Evolutionary conservation across 2,113 vertebrate genomes (phyloP), one percentile per base, ranked within the genome.

Genomic region (Eclectus roratus): DNA sequence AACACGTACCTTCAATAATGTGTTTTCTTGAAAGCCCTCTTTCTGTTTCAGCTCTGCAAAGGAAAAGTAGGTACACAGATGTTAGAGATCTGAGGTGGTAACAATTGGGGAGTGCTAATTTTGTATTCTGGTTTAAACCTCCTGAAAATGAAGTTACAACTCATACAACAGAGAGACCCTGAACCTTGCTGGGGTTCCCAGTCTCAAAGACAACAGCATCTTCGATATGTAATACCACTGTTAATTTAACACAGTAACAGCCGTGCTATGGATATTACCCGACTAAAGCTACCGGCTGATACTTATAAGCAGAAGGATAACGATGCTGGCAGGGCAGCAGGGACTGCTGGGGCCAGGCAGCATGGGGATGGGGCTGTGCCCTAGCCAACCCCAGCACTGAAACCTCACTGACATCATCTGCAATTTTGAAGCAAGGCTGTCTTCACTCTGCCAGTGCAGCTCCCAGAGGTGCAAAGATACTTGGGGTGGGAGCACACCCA

Each of bases 1-100:
- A 8, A 33, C 68, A 63, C 89, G 1, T 98, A 99, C 99, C 99
- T 99, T 99, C 99, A 33, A 99, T 99, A 80, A 99, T 99, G 96
- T 99, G 99, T 87, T 99, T 99, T 83, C 99, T 98, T 46, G 99
- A 99, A 56, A 99, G 97, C 33, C 99, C 99, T 97, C 99, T 97
- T 94, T 99, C 99, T 0, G 99, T 99, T 97, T 99, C 99, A 33
- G 99, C 99, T 94, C 99, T 99, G 97, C 61, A 97, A 87, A 86
- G 80, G 58, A 37, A 93, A 17, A 65, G 74, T 16, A 63, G 68
- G n/a, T 7, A 74, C 55, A 24, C 0, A 9, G 73, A 73, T 88
- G 66, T 94, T 41, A 96, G 53, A 23, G 14, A 17, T 8, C 55
- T 23, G 23, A 81, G 55, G 9, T 56, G 82, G 29, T 41, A 17